Percentiles rank a stretch among this genome's conserved stretches.
Conservation (phyloP, 2,888 invertebrate genomes). For the Aquatica leii region DNA sequence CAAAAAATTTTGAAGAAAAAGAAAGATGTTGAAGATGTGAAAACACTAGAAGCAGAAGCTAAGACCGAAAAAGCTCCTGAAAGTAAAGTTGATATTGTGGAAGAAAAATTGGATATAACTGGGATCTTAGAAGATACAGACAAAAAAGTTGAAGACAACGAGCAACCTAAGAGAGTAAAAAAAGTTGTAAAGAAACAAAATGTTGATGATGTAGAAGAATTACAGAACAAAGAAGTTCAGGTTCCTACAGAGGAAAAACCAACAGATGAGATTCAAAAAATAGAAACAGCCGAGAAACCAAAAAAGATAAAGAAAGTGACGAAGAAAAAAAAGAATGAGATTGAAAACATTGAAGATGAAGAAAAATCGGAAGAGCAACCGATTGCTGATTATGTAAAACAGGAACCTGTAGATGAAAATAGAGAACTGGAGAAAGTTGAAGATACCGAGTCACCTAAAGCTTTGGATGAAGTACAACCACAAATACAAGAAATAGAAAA, state of each 20-base stretch:
- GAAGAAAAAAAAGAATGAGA: conserved; percentile 20
- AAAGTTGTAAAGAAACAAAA: neutral
- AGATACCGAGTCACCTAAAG: conserved; percentile 64
- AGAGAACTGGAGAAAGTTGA: conserved; percentile 60
- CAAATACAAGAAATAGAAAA: conserved; percentile 63
- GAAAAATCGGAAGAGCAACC: conserved; percentile 49
- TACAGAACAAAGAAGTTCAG: conserved; percentile 34
- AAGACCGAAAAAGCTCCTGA: conserved; percentile 48
- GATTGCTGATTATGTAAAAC: conserved; percentile 40
- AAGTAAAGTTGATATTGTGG: conserved; percentile 13
- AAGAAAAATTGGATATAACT: conserved; percentile 46
- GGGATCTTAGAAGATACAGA: conserved; percentile 56
- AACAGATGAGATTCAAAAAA: conserved; percentile 56
- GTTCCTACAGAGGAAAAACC: conserved; percentile 41
- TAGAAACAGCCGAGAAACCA: conserved; percentile 48
- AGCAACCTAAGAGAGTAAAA: neutral
- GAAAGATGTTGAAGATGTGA: conserved; percentile 26
- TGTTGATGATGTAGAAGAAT: conserved; percentile 35
- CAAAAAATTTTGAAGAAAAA: conserved; percentile 53
- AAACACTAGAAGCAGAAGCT: conserved; percentile 49
- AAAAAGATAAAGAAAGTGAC: neutral
- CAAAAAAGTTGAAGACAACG: conserved; percentile 57
- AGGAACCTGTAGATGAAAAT: conserved; percentile 53
- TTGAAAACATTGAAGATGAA: conserved; percentile 36
- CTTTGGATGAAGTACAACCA: conserved; percentile 66